Conservation (phyloP, 2,888 invertebrate species). For the Camptogramma bilineatum region DNA sequence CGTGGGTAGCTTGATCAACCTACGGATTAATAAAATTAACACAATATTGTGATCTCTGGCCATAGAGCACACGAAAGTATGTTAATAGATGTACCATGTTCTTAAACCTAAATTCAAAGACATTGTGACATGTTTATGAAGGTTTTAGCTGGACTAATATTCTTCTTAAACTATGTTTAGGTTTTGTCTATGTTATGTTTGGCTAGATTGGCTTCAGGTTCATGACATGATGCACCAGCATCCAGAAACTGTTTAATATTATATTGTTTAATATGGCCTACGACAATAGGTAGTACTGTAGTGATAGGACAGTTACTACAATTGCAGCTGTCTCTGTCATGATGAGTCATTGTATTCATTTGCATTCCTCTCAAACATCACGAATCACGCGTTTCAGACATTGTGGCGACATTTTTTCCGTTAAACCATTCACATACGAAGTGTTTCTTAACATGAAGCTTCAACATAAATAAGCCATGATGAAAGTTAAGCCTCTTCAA, state of each 20-base stretch:
- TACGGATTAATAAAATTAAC: neutral
- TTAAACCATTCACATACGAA: slow-evolving; percentile 1
- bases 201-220: neutral
- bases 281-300: neutral
- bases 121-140: neutral
- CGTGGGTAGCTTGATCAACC: neutral
- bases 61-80: neutral
- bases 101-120: neutral
- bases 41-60: neutral
- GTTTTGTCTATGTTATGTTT: no score
- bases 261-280: no score
- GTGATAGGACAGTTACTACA: slow-evolving; percentile 10
- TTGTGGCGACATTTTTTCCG: slow-evolving; percentile 39
- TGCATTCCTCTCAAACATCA: slow-evolving; percentile 56
- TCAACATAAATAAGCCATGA: neutral
- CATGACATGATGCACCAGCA: neutral
- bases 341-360: slow-evolving; percentile 65
- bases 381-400: slow-evolving; percentile 52
- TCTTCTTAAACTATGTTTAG: no score
- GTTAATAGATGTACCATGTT: neutral
- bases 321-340: slow-evolving; percentile 45
- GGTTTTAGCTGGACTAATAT: neutral
- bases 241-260: neutral
- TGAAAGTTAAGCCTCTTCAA: neutral
- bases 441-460: neutral